Conservation (phyloP, 1,140 invertebrate genomes). For the Meloidogyne floridensis region DNA sequence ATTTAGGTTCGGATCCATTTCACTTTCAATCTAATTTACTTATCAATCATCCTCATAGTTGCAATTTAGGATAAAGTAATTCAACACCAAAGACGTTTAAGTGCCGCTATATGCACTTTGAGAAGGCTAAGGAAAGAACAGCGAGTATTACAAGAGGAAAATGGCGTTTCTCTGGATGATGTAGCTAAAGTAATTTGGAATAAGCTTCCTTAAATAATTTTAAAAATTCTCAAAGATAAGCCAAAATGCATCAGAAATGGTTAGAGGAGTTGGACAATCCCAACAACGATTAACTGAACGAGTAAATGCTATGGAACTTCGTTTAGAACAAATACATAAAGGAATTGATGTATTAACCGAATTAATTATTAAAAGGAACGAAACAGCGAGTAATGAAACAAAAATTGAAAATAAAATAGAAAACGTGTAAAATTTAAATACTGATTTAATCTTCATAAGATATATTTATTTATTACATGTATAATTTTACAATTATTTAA, state of each 20-base stretch:
- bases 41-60: too few species aligned
- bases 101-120: slow-evolving; percentile 13
- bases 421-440: too few species aligned
- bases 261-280: not conserved
- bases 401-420: not conserved
- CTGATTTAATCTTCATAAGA: too few species aligned
- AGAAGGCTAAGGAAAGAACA: slow-evolving; percentile 18
- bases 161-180: slow-evolving; percentile 13
- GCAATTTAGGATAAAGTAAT: slow-evolving; percentile 7
- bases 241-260: not conserved
- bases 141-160: slow-evolving; percentile 9
- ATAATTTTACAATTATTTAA: too few species aligned
- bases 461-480: too few species aligned
- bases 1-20: too few species aligned
- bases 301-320: slow-evolving; percentile 10
- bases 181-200: slow-evolving; percentile 9
- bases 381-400: not conserved
- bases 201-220: not conserved
- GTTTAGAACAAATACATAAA: slow-evolving; percentile 11
- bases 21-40: too few species aligned
- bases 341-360: slow-evolving; percentile 7
- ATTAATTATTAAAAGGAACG: not conserved
- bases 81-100: slow-evolving; percentile 13
- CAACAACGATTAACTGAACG: slow-evolving; percentile 5
- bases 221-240: not conserved